phyloP scores from a whole-genome alignment of 2,888 invertebrate species.

The Yponomeuta plumbellus region DNA sequence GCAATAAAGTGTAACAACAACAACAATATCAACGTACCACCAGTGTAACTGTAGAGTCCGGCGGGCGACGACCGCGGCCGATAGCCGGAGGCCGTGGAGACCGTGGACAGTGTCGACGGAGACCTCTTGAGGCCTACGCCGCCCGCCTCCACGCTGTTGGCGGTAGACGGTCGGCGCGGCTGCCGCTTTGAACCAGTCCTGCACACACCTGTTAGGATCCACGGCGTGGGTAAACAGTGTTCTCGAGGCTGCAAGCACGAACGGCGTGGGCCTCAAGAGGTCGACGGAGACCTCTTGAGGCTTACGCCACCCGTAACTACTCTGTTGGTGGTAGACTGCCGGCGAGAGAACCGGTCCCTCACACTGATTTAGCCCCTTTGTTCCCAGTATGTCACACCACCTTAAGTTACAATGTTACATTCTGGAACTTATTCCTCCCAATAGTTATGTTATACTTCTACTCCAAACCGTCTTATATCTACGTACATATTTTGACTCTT shows the following conservation, averaged over 20 bases:
- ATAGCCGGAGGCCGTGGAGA: slow-evolving; percentile 65
- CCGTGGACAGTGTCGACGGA: slow-evolving; percentile 65
- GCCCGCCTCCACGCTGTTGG: slow-evolving; percentile 37
- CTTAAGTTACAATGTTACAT: too few species aligned
- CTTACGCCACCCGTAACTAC: slow-evolving; percentile 35
- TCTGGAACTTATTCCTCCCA: too few species aligned
- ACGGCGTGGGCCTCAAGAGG: too few species aligned
- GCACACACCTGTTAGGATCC: slow-evolving; percentile 55
- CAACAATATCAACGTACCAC: slow-evolving; percentile 55
- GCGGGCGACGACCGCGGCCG: slow-evolving; percentile 87
- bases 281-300: slow-evolving; percentile 59
- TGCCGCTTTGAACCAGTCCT: slow-evolving; percentile 70
- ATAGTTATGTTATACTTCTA: too few species aligned
- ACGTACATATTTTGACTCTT: too few species aligned
- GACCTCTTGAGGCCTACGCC: slow-evolving; percentile 47
- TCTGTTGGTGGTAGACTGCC: slow-evolving; percentile 49
- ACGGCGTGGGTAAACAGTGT: slow-evolving; percentile 18
- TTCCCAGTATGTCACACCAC: too few species aligned
- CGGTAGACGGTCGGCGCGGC: slow-evolving; percentile 60
- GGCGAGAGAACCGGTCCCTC: slow-evolving; percentile 69
- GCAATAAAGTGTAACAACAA: too few species aligned
- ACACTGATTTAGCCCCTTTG: too few species aligned
- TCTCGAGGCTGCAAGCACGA: too few species aligned
- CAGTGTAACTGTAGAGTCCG: slow-evolving; percentile 86
- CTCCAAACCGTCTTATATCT: too few species aligned